These are phyloP conservation scores for Myiozetetes cayanensis DNA, from an alignment of 2,113 vertebrate species.

Conservation along the genomic window DNA sequence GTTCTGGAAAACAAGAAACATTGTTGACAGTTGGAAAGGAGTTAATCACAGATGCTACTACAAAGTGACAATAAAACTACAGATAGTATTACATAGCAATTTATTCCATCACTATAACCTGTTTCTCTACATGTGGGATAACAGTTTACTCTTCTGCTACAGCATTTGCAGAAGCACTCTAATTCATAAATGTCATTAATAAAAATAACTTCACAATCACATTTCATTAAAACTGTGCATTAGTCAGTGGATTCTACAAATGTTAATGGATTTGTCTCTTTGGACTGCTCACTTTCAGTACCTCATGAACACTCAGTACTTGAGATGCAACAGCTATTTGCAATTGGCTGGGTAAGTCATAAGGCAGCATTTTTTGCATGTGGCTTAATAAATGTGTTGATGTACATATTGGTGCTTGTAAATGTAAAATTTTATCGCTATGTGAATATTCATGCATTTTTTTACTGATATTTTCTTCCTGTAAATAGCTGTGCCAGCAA, in stretches of 20 bases:
- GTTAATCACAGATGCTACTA: background rate
- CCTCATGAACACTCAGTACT: background rate
- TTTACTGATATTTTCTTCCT: background rate
- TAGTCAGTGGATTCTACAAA: background rate
- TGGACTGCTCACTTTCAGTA: background rate
- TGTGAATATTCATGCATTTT: constrained; percentile 12
- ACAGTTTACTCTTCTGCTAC: background rate
- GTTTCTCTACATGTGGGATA: background rate
- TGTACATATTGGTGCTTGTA: background rate
- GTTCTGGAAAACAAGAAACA: background rate
- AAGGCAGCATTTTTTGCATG: background rate
- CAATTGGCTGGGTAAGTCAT: background rate
- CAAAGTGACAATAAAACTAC: background rate
- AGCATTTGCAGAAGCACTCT: background rate
- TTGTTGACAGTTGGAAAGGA: background rate
- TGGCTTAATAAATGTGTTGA: background rate
- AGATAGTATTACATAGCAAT: background rate
- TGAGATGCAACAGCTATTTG: background rate
- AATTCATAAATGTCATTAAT: constrained; percentile 24
- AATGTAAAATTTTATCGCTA: background rate
- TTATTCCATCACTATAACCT: background rate
- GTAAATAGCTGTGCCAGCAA: background rate
- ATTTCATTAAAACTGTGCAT: constrained; percentile 31
- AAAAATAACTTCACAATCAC: constrained; percentile 12
- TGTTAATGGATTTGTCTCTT: constrained; percentile 28